phyloP scores from a whole-genome alignment of 2,888 invertebrate species.

The Mantis religiosa region DNA sequence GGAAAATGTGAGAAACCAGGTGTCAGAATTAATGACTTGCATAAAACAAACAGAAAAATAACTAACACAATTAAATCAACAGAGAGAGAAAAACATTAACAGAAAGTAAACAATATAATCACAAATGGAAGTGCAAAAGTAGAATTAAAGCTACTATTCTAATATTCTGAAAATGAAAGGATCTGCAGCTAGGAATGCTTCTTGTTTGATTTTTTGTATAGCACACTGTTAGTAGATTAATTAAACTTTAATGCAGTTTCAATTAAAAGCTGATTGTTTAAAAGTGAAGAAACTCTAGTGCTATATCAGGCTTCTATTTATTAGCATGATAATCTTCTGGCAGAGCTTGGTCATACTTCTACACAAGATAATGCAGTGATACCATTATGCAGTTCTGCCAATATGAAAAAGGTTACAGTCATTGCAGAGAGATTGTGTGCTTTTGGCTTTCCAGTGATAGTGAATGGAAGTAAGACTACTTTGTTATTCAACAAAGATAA shows the following conservation, averaged over 20 bases:
- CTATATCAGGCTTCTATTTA: background rate
- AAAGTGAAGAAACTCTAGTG: background rate
- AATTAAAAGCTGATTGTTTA: background rate
- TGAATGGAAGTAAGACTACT: too few relatives aligned
- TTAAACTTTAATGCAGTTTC: background rate
- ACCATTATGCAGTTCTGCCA: background rate
- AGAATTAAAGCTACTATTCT: background rate
- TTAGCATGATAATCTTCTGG: background rate
- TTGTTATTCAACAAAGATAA: too few relatives aligned
- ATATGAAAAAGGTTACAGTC: background rate
- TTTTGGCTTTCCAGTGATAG: background rate
- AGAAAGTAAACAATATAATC: background rate
- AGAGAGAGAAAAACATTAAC: background rate
- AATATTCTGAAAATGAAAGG: conserved; percentile 5
- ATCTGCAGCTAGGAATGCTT: background rate
- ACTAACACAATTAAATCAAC: conserved; percentile 9
- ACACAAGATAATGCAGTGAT: background rate
- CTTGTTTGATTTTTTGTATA: background rate
- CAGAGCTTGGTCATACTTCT: background rate
- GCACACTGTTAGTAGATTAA: conserved; percentile 12
- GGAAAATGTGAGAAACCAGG: conserved; percentile 27
- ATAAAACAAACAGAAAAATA: conserved; percentile 7
- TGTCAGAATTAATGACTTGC: conserved; percentile 22
- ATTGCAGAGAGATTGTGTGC: background rate
- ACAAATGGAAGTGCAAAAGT: background rate